Conservation (phyloP, 2,797 vertebrate species). For the Knipowitschia caucasica region DNA sequence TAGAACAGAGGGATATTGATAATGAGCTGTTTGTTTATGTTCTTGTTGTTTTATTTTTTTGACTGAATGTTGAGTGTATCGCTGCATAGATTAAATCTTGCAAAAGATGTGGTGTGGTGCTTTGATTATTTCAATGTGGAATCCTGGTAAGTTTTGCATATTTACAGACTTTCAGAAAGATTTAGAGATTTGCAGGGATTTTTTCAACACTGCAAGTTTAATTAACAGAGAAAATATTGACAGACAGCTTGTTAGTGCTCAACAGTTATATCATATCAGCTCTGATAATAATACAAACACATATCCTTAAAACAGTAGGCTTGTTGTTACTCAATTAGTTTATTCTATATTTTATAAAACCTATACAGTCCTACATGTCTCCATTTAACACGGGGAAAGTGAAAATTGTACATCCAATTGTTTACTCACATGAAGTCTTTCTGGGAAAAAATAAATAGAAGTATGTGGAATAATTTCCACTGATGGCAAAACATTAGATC, state of each 20-base stretch:
- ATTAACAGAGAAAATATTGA: too few species aligned
- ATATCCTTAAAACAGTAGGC: too few species aligned
- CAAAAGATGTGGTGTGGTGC: background rate
- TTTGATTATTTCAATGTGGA: background rate
- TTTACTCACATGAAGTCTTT: background rate
- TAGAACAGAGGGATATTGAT: background rate
- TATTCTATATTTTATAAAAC: too few species aligned
- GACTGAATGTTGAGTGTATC: background rate
- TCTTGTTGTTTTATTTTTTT: background rate
- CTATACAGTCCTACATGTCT: too few species aligned
- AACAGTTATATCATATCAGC: too few species aligned
- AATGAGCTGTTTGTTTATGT: background rate
- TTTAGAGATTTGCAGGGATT: background rate
- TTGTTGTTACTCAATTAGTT: too few species aligned
- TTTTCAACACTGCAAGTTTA: background rate
- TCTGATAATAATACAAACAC: too few species aligned
- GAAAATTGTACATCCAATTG: background rate
- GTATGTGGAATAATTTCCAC: background rate
- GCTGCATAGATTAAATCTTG: background rate
- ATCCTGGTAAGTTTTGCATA: background rate
- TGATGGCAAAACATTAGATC: background rate
- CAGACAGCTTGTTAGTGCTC: too few species aligned
- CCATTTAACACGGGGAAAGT: too few species aligned
- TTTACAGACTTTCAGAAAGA: background rate
- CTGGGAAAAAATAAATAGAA: background rate